These are phyloP conservation scores for Phyllostomus discolor DNA, from an alignment of 2,113 vertebrate species.

Conservation along the genomic window DNA sequence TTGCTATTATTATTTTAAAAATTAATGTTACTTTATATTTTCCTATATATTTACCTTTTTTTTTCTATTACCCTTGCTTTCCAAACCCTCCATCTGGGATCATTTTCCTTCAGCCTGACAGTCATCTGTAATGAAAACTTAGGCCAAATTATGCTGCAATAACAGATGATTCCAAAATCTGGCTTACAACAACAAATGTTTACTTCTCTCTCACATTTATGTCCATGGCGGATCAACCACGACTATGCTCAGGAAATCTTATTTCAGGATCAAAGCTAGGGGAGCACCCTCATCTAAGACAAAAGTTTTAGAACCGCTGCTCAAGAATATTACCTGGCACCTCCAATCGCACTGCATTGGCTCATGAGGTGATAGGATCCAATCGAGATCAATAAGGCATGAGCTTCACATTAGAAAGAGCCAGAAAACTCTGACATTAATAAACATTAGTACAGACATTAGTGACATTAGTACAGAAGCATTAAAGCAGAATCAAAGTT, in stretches of 20 bases:
- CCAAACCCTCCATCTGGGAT: not conserved
- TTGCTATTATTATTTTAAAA: not conserved
- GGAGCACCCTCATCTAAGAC: not conserved
- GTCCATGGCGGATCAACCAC: not conserved
- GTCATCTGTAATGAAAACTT: not conserved
- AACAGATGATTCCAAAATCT: not conserved
- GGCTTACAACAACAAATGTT: not conserved
- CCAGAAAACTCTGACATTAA: not conserved
- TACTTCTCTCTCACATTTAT: not conserved
- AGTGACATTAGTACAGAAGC: not conserved
- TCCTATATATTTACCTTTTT: not conserved
- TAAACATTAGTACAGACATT: too few species aligned
- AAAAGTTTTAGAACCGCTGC: not conserved
- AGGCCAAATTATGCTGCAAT: not conserved
- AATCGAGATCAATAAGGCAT: not conserved
- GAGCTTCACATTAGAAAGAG: not conserved
- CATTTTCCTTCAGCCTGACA: slow-evolving; percentile 4
- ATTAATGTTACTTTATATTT: not conserved
- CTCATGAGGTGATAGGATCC: not conserved
- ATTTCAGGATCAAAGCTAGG: not conserved
- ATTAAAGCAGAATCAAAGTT: not conserved
- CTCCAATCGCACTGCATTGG: not conserved
- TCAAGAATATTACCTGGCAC: not conserved
- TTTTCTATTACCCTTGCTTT: not conserved
- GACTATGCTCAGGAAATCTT: not conserved